Base-by-base conservation (phyloP, 2,113 vertebrate genomes). In the Tupaia chinensis region DNA sequence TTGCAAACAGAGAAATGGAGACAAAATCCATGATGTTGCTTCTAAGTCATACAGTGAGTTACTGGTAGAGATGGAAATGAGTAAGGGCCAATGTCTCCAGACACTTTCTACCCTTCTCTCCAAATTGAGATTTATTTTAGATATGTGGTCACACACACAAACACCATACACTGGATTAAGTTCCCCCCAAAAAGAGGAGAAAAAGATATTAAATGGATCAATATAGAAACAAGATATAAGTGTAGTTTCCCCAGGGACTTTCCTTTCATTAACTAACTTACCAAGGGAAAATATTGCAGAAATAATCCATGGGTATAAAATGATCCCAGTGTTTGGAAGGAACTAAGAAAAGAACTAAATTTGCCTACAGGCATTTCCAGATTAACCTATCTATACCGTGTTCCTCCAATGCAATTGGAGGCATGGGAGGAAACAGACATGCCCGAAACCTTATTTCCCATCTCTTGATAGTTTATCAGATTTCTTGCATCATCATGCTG, bases 251-350 rank as follows among this genome's bases (percentile, higher is more conserved):
- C 94, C 81, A 83, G 93, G 91, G 94, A 60, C 14, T 96, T 89
- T 82, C 27, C 70, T 96, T 98, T 97, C 96, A 96, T 97, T 96
- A 96, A 94, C 91, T 88, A 96, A 97, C 61, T 96, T 96, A 91
- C 22, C 0, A 10, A 89, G 60, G 70, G 82, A 96, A 96, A 89
- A 65, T 89, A 97, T 82, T 96, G 78, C 85, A 74, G 85, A 97
- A 93, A 95, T 97, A 97, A 96, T 94, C 93, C 77, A 68, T 63
- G 93, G 32, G 17, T 95, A 68, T 86, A 54, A 97, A 96, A 95
- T 92, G 78, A 88, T 91, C 88, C 81, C 32, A n/a, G 34, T 90
- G 13, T 89, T 89, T 87, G 63, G 44, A 89, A 74, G 68, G 58
- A 91, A 94, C 91, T 82, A 73, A 88, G 85, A 20, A 90, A 92